phyloP scores from a whole-genome alignment of 2,797 vertebrate species.

The Spinus olivaceus region DNA sequence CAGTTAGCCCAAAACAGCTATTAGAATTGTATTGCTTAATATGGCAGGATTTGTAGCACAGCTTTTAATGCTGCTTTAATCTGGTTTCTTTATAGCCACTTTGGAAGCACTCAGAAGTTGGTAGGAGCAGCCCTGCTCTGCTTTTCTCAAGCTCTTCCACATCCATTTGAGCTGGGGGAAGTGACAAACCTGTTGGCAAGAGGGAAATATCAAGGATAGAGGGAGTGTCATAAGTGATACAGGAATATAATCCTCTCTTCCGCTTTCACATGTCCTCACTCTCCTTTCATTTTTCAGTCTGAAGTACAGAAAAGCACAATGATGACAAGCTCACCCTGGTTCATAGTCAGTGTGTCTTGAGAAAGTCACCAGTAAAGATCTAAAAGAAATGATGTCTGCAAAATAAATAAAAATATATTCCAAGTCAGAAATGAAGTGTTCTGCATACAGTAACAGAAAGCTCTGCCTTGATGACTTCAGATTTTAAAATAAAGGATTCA shows the following conservation, averaged over 20 bases:
- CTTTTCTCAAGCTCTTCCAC: neutral
- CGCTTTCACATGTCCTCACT: neutral
- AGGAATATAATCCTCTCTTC: neutral
- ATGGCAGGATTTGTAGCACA: neutral
- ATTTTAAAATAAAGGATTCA: neutral
- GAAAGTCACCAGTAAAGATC: neutral
- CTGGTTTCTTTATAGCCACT: neutral
- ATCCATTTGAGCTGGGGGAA: neutral
- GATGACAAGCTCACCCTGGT: neutral
- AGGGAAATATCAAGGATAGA: neutral
- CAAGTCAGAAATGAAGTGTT: neutral
- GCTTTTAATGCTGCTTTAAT: slow-evolving; percentile 38
- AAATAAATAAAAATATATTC: slow-evolving; percentile 3
- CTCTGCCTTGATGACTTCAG: neutral
- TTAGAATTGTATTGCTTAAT: slow-evolving; percentile 9
- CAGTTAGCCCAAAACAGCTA: neutral
- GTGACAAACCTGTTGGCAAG: neutral
- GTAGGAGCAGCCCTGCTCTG: neutral
- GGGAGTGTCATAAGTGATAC: neutral
- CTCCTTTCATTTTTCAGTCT: neutral
- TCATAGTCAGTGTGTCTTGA: neutral
- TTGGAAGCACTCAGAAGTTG: neutral
- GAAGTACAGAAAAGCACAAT: neutral
- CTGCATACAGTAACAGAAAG: neutral
- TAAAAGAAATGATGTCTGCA: neutral